phyloP scores from a whole-genome alignment of 2,888 invertebrate species.

The Mimumesa dahlbomi region DNA sequence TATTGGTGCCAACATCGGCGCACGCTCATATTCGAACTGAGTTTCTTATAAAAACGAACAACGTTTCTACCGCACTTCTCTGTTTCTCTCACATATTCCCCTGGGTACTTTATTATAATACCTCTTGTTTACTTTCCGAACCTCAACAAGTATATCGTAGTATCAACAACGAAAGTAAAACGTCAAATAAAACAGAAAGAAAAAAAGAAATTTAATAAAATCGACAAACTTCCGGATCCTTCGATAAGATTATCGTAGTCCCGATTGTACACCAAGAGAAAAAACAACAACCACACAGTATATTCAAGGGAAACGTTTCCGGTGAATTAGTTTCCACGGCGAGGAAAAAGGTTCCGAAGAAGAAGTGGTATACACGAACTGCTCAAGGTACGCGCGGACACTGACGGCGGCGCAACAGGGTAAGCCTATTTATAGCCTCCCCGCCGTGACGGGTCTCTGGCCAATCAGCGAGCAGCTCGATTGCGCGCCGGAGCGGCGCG shows the following conservation, averaged over 20 bases:
- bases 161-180: no score
- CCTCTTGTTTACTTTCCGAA: no score
- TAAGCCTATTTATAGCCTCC: conserved; percentile 43
- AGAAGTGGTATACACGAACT: background rate
- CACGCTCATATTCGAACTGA: conserved; percentile 26
- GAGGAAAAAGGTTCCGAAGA: background rate
- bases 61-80: background rate
- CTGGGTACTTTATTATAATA: no score
- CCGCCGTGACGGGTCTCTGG: conserved; percentile 8
- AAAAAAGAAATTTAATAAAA: no score
- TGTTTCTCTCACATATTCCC: background rate
- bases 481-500: conserved; percentile 33
- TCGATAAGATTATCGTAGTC: no score
- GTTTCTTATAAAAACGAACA: no score
- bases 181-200: no score
- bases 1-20: conserved; percentile 25
- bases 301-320: no score
- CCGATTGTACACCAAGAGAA: background rate
- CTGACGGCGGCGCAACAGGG: conserved; percentile 35
- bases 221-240: no score
- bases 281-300: no score
- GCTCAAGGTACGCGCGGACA: conserved; percentile 45
- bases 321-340: no score
- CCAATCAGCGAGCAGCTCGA: conserved; percentile 21
- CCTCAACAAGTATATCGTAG: no score